Conservation (phyloP, 92 coral and sea anemone genomes). For the Actinernus sp. region DNA sequence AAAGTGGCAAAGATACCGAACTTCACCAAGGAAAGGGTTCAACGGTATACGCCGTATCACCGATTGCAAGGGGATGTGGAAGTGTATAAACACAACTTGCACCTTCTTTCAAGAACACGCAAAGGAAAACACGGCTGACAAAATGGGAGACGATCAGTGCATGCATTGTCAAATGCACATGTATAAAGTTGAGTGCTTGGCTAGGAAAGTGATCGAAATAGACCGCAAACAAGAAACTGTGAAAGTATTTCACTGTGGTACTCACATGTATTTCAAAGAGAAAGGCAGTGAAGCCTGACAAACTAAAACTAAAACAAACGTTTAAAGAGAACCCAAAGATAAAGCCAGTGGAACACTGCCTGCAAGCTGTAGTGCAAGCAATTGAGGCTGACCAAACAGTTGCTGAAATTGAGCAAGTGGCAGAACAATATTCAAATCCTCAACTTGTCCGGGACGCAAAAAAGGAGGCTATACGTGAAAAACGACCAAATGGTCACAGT, state of each 20-base stretch:
- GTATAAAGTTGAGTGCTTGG: slow-evolving; percentile 13
- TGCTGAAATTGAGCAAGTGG: slow-evolving; percentile 3
- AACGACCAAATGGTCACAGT: slow-evolving; percentile 16
- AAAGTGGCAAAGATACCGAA: slow-evolving; percentile 23
- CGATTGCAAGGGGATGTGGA: slow-evolving; percentile 34
- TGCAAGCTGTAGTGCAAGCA: slow-evolving; percentile 9
- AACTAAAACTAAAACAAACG: not conserved
- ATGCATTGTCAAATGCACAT: too few species aligned
- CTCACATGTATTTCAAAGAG: slow-evolving; percentile 30
- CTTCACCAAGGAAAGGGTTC: slow-evolving; percentile 21
- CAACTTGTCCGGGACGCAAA: slow-evolving; percentile 13
- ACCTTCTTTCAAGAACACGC: slow-evolving; percentile 26
- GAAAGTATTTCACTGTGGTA: slow-evolving; percentile 41
- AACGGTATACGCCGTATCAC: slow-evolving; percentile 41
- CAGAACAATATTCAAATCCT: slow-evolving; percentile 4
- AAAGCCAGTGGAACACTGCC: slow-evolving; percentile 2
- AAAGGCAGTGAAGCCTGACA: slow-evolving; percentile 3
- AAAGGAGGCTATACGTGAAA: slow-evolving; percentile 11
- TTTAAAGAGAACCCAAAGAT: slow-evolving; percentile 4
- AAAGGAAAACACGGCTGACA: slow-evolving; percentile 20
- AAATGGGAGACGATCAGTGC: too few species aligned
- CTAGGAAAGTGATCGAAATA: slow-evolving; percentile 49
- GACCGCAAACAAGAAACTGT: slow-evolving; percentile 25
- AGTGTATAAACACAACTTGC: slow-evolving; percentile 32
- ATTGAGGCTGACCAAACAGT: slow-evolving; percentile 3